Base-by-base conservation (phyloP, 2,888 invertebrate species). In the Rhodophaea formosa region DNA sequence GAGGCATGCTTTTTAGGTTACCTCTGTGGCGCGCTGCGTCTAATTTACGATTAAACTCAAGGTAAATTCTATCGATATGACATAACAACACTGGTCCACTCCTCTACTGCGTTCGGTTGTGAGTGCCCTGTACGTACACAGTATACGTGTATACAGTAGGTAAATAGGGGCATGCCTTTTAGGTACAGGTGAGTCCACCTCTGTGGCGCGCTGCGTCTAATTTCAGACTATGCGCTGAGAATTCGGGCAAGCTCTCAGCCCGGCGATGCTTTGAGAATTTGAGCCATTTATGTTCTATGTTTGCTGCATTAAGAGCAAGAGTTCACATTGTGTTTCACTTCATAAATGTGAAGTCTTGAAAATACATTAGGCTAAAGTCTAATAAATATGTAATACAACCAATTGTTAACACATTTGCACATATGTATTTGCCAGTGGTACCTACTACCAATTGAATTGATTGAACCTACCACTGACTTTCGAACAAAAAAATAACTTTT, bases 151-250 rank as follows among this genome's bases (percentile, higher is more conserved):
- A 39, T 10, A 52, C 58, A 56, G 64, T 62, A 67, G 66, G 84
- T 86, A 86, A 67, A 87, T 86, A 83, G 75, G 75, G 76, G 76
- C 71, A 68, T 70, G 82, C 82, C 84, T 83, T 85, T 86, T 80
- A 83, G 84, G 79, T 75, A 77, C 73, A 58, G 67, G 23, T 23
- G 23, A 5, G 69, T 67, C 69, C 68, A 60, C 65, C 64, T 45
- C 44, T 5, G 16, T 10, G 17, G 14, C 44, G 17, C 23, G 29
- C 29, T 54, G 53, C 42, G 32, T 54, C 54, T 54, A 54, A 30
- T 54, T 54, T 54, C 44, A 44, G 54, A 53, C 53, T 15, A 29
- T 53, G 49, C 49, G 10, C 49, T 51, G 49, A 51, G 49, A 51
- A 51, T 51, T 51, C 32, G 15, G 49, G 49, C 32, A 8, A 16